These are phyloP conservation scores for Rhamnusium bicolor DNA, from an alignment of 2,888 invertebrate species.

Conservation along the genomic window DNA sequence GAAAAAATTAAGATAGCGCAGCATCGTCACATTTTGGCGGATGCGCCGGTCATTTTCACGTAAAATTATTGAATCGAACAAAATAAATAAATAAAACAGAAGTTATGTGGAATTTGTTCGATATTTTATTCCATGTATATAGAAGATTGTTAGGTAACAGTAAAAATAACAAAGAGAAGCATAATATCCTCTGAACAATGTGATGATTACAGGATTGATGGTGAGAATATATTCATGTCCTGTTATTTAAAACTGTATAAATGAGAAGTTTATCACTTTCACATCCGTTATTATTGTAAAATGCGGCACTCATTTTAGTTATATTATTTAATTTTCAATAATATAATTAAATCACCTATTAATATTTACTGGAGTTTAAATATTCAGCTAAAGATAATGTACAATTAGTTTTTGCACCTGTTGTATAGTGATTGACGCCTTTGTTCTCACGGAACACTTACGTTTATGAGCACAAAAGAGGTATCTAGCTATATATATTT, in stretches of 20 bases:
- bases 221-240: background rate
- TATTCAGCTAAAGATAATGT: background rate
- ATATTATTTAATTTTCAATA: background rate
- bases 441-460: background rate
- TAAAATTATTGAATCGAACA: too few relatives aligned
- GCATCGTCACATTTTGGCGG: too few relatives aligned
- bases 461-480: background rate
- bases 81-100: too few relatives aligned
- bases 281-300: background rate
- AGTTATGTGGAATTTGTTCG: too few relatives aligned
- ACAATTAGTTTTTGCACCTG: background rate
- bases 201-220: conserved; percentile 9
- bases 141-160: background rate
- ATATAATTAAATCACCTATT: too few relatives aligned
- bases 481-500: background rate
- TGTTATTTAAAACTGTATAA: background rate
- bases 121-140: too few relatives aligned
- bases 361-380: background rate
- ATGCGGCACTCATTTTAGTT: background rate
- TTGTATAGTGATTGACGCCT: background rate
- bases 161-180: background rate
- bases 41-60: too few relatives aligned
- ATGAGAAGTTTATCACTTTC: background rate
- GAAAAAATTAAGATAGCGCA: too few relatives aligned
- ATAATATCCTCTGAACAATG: background rate